Percentiles rank a stretch among this genome's conserved stretches.
Conservation (phyloP, 2,888 invertebrate genomes). For the Lochmaea crataegi region DNA sequence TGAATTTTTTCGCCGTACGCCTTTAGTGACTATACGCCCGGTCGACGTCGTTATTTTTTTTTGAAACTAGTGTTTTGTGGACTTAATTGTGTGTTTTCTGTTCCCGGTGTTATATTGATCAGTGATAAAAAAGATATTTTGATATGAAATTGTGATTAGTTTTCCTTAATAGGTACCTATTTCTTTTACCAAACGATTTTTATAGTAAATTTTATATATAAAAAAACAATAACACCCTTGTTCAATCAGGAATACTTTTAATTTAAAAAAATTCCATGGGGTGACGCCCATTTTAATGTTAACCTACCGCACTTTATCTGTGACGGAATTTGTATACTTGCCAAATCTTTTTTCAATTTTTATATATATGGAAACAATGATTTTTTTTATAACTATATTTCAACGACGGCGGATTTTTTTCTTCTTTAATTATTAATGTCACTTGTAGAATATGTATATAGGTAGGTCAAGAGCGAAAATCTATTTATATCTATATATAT, state of each 20-base stretch:
- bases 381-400: background rate
- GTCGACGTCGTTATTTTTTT: background rate
- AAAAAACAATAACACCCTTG: too few relatives aligned
- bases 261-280: conserved; percentile 18
- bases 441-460: background rate
- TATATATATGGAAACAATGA: background rate
- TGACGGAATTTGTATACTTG: conserved; percentile 21
- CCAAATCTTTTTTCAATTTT: conserved; percentile 4
- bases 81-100: conserved; percentile 16
- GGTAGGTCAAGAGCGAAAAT: conserved; percentile 27
- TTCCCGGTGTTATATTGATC: conserved; percentile 26
- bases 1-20: conserved; percentile 1
- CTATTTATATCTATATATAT: background rate
- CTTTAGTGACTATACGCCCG: background rate
- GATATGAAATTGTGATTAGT: conserved; percentile 15
- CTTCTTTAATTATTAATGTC: background rate
- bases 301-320: conserved; percentile 28
- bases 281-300: conserved; percentile 30
- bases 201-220: background rate
- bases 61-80: conserved; percentile 9
- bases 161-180: conserved; percentile 21
- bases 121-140: conserved; percentile 18
- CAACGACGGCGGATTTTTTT: background rate
- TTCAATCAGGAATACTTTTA: background rate
- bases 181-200: conserved; percentile 11